Percentiles rank a stretch among this genome's conserved stretches.
Evolutionary conservation across 1,140 invertebrate genomes (phyloP).

Genomic region (Alviniconcha marisindica): DNA sequence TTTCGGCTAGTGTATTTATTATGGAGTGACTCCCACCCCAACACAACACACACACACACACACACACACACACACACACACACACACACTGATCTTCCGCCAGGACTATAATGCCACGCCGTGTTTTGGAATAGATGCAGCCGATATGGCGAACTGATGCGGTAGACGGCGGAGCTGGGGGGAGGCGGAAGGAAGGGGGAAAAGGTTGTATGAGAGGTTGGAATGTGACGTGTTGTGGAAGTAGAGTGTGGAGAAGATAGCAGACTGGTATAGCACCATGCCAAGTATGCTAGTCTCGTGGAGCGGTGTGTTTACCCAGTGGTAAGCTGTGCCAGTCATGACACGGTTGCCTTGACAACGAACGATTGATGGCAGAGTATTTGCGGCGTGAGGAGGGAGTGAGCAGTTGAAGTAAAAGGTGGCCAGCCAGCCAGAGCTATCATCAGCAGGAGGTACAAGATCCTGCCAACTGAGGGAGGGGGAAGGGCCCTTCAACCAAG

Average conservation of each 20-base stretch:
- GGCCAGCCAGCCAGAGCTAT: constrained; percentile 1
- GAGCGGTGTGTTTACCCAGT: neutral
- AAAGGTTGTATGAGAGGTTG: neutral
- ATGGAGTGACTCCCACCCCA: neutral
- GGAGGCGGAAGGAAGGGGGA: too few species aligned
- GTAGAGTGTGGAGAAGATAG: neutral
- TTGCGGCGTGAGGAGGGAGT: neutral
- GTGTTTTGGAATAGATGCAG: too few species aligned
- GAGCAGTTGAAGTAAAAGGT: too few species aligned
- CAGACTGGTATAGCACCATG: neutral
- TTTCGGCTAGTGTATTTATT: neutral
- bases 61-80: neutral
- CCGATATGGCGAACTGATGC: too few species aligned
- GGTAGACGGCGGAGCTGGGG: too few species aligned
- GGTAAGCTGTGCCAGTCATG: constrained; percentile 21
- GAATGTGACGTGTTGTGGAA: neutral
- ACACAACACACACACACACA: neutral
- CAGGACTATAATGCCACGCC: too few species aligned
- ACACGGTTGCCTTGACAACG: constrained; percentile 32
- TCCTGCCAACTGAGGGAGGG: too few species aligned
- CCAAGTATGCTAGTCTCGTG: neutral
- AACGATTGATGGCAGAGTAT: constrained; percentile 30
- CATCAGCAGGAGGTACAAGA: constrained; percentile 14
- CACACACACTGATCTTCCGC: neutral
- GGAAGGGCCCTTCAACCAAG: too few species aligned